Percentiles rank a stretch among this genome's conserved stretches.
phyloP scores from a whole-genome alignment of 2,888 invertebrate genomes.

The Ferdinandea cuprea region DNA sequence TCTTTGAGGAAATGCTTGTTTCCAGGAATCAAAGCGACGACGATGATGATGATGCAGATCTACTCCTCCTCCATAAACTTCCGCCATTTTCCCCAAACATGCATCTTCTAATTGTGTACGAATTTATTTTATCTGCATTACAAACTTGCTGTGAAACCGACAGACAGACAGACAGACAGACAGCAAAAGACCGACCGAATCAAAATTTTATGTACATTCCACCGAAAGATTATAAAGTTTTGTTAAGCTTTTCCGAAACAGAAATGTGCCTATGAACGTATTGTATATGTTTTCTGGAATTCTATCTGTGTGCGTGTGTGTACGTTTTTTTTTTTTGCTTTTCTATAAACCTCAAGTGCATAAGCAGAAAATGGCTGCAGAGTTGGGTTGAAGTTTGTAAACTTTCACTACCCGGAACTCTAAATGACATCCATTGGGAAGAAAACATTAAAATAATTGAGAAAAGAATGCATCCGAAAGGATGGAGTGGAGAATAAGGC shows the following conservation, averaged over 20 bases:
- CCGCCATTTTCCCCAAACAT: background rate
- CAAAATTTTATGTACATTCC: background rate
- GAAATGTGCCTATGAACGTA: background rate
- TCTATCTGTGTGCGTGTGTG: no score
- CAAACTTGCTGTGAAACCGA: slow-evolving; percentile 17
- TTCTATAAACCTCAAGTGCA: slow-evolving; percentile 12
- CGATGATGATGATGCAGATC: background rate
- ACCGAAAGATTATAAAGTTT: slow-evolving; percentile 45
- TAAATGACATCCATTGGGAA: slow-evolving; percentile 22
- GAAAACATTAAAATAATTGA: slow-evolving; percentile 70
- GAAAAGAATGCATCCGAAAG: slow-evolving; percentile 41
- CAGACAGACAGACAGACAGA: background rate
- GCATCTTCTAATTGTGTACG: slow-evolving; percentile 54
- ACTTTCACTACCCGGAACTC: background rate
- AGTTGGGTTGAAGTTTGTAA: slow-evolving; percentile 18
- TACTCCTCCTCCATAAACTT: no score
- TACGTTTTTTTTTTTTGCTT: slow-evolving; percentile 16
- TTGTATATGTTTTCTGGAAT: slow-evolving; percentile 29
- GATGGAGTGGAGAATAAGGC: slow-evolving; percentile 8
- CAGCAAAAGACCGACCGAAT: background rate
- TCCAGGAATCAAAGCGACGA: slow-evolving; percentile 7
- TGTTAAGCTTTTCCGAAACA: slow-evolving; percentile 4
- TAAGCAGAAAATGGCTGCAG: slow-evolving; percentile 21
- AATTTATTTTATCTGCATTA: slow-evolving; percentile 49
- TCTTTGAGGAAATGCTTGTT: slow-evolving; percentile 10